A percentile compares a stretch with the other conserved stretches of the same genome.
Evolutionary conservation across 2,888 invertebrate species (phyloP).

Genomic region (Drosophila mettleri): DNA sequence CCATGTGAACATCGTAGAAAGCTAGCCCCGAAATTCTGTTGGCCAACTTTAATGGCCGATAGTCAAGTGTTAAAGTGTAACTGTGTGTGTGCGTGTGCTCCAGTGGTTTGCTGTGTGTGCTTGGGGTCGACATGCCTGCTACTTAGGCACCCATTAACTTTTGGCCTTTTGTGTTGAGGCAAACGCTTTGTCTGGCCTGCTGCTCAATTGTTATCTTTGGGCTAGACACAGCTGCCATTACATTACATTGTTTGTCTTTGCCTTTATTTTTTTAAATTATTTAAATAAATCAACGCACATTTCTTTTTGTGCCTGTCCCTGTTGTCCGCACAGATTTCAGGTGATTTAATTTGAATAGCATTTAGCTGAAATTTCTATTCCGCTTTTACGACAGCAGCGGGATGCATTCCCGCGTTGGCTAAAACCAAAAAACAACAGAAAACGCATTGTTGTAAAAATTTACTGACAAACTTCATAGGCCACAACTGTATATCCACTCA

Average conservation of each 20-base stretch:
- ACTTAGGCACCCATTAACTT: slow-evolving; percentile 78
- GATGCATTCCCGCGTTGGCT: slow-evolving; percentile 44
- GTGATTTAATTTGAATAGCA: slow-evolving; percentile 74
- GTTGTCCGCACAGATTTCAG: slow-evolving; percentile 59
- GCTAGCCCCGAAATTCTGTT: slow-evolving; percentile 38
- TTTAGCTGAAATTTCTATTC: slow-evolving; percentile 51
- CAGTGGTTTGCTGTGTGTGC: neutral
- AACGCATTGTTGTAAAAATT: slow-evolving; percentile 74
- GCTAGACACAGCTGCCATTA: slow-evolving; percentile 75
- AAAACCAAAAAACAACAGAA: slow-evolving; percentile 24
- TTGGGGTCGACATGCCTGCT: slow-evolving; percentile 52
- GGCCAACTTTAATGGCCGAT: slow-evolving; percentile 59
- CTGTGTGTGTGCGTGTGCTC: slow-evolving; percentile 19
- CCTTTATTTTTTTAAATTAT: slow-evolving; percentile 66
- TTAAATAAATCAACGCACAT: slow-evolving; percentile 75
- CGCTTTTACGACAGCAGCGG: slow-evolving; percentile 36
- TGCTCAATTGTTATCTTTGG: slow-evolving; percentile 60
- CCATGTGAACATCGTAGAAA: too few relatives aligned
- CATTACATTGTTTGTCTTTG: slow-evolving; percentile 35
- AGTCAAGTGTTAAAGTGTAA: slow-evolving; percentile 23
- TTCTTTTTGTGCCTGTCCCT: slow-evolving; percentile 32
- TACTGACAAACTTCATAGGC: slow-evolving; percentile 68
- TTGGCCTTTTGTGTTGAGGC: slow-evolving; percentile 72
- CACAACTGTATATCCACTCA: slow-evolving; percentile 54
- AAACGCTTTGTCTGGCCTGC: slow-evolving; percentile 62